These are phyloP conservation scores for Maconellicoccus hirsutus DNA, from an alignment of 1,140 invertebrate genomes.

Conservation along the genomic window DNA sequence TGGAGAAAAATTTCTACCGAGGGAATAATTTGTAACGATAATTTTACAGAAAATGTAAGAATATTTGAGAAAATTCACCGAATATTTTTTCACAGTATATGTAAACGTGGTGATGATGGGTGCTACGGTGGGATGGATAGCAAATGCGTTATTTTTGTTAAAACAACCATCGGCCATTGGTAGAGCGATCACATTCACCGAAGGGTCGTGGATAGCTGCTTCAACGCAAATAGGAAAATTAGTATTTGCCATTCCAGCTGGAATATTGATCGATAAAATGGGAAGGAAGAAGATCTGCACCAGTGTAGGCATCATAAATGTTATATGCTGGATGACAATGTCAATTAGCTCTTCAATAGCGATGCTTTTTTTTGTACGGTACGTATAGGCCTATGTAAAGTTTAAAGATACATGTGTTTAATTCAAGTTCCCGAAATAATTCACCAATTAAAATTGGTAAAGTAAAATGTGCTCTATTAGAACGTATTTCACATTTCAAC, in stretches of 20 bases:
- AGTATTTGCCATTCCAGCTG: background rate
- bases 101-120: background rate
- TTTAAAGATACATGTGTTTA: no score
- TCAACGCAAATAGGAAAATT: background rate
- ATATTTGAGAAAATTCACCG: no score
- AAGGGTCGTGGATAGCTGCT: background rate
- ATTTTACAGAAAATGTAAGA: no score
- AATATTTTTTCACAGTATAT: background rate
- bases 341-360: background rate
- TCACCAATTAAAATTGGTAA: no score
- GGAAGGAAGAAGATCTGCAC: background rate
- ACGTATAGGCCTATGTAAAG: no score
- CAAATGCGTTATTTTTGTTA: background rate
- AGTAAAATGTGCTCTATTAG: no score
- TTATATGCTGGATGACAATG: background rate
- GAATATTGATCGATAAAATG: background rate
- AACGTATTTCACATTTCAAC: no score
- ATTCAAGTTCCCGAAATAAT: no score
- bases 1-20: no score
- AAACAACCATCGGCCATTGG: background rate
- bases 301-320: background rate
- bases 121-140: background rate
- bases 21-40: no score
- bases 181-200: background rate
- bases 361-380: background rate